A percentile compares a stretch with the other conserved stretches of the same genome.
These are phyloP conservation scores for Lithobius niger DNA, from an alignment of 1,140 invertebrate genomes.

Conservation along the genomic window DNA sequence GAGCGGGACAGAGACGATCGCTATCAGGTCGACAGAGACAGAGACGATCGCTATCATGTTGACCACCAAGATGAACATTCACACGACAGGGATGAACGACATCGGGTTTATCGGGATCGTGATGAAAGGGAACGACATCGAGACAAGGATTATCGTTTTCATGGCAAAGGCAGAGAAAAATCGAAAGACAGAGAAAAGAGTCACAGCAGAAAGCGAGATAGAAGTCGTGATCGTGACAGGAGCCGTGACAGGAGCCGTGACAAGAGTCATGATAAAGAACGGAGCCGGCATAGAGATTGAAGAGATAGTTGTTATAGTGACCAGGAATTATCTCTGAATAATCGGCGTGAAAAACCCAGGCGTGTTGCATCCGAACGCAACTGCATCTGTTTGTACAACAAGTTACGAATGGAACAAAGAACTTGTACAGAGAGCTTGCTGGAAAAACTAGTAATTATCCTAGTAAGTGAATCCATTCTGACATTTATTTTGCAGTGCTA, in stretches of 20 bases:
- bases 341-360: no score
- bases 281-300: constrained; percentile 13
- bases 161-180: constrained; percentile 9
- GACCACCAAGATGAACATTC: no score
- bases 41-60: constrained; percentile 6
- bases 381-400: no score
- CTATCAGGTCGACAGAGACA: constrained; percentile 22
- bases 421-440: no score
- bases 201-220: constrained; percentile 7
- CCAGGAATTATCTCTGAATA: neutral
- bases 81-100: constrained; percentile 9
- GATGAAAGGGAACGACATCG: constrained; percentile 12
- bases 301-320: neutral
- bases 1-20: neutral
- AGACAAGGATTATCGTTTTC: constrained; percentile 9
- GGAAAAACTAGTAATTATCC: no score
- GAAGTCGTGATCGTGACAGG: neutral
- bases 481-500: no score
- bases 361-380: no score
- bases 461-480: no score
- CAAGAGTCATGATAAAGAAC: neutral
- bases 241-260: constrained; percentile 3
- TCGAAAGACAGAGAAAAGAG: constrained; percentile 10
- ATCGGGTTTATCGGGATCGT: constrained; percentile 7
- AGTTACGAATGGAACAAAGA: no score